Percentiles rank a stretch among this genome's conserved stretches.
Evolutionary conservation across 1,140 invertebrate species (phyloP).

Genomic region (Zeugodacus cucurbitae): DNA sequence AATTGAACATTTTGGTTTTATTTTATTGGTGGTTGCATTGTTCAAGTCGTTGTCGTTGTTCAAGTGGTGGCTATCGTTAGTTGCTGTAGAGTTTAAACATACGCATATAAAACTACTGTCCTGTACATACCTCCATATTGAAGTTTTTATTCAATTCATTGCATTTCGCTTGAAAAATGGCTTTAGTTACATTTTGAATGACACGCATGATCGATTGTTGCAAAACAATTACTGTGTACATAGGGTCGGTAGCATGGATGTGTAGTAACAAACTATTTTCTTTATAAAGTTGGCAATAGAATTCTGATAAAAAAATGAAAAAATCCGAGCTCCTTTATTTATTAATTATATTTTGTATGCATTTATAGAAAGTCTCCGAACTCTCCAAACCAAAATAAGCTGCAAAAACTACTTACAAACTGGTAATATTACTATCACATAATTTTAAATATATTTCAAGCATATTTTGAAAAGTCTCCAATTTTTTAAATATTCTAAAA

Average conservation of each 20-base stretch:
- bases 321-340: neutral
- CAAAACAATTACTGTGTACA: no score
- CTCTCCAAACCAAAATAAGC: neutral
- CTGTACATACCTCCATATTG: no score
- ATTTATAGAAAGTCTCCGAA: neutral
- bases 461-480: neutral
- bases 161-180: neutral
- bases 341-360: neutral
- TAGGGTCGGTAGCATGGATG: no score
- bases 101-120: neutral
- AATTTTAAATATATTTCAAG: no score
- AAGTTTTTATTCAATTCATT: neutral
- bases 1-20: slow-evolving; percentile 18
- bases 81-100: neutral
- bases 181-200: no score
- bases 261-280: no score
- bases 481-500: neutral
- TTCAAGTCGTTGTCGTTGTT: neutral
- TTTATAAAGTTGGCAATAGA: neutral
- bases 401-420: no score
- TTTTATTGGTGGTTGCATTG: neutral
- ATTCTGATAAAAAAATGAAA: no score
- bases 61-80: neutral
- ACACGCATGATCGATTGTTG: no score
- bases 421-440: no score